Base-by-base conservation (phyloP, 1,140 invertebrate species). In the Hylaeus anthracinus region DNA sequence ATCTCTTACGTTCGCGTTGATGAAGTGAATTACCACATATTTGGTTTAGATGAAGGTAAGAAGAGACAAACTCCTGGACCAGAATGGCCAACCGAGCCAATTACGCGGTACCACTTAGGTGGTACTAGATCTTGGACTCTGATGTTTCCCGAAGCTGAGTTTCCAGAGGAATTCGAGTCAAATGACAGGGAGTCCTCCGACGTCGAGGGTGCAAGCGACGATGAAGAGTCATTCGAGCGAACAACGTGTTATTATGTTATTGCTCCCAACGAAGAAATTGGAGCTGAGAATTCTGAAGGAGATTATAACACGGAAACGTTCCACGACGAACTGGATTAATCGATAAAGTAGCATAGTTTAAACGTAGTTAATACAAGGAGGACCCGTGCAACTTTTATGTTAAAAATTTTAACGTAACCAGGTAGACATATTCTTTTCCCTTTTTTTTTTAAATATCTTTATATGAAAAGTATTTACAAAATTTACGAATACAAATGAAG, bases 61-160 rank as follows among this genome's bases (percentile, higher is more conserved):
- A 5, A 6, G 0, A 73, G 71, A 10, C 39, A 37, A 8, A 37
- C 70, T 12, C 77, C 77, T 8, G 77, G 77, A 0, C 51, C 70
- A 2, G 61, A 79, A 73, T 79, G 77, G 77, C 77, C 77, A 3
- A 79, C 77, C 0, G 77, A 79, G 5, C 41, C n/a, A 12, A 12
- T 79, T 45, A 73, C 70, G 3, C 61, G n/a, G 5, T 79, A 79
- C 8, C 61, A 73, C 1, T 37, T 79, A 15, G 77, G 77, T 8
- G 77, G 77, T 0, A 79, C 77, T 0, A 65, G 26, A 10, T 66
- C 71, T 0, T 79, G 77, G 77, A 61, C 3, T 1, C 0, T 77
- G 10, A 51, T 60, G 2, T 70, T 56, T 12, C 55, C 74, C 1
- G 43, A 41, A 58, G 4, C 2, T 12, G 37, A 43, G 1, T 1